A percentile compares a stretch with the other conserved stretches of the same genome.
These are phyloP conservation scores for Ennomos quercinarius DNA, from an alignment of 2,888 invertebrate genomes.

Conservation along the genomic window DNA sequence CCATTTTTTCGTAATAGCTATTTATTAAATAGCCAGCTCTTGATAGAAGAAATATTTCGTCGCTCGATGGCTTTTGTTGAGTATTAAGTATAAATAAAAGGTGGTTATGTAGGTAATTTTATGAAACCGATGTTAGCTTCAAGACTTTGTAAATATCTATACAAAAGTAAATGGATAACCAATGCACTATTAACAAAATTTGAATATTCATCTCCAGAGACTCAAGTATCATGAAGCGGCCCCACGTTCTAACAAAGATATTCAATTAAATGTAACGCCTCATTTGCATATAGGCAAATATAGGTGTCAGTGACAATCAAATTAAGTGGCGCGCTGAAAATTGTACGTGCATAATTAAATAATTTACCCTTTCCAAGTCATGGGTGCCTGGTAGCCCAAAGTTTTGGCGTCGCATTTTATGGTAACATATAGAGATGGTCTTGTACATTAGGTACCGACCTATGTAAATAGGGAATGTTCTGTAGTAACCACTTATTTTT, in stretches of 20 bases:
- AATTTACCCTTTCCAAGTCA: slow-evolving; percentile 67
- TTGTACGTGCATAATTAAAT: slow-evolving; percentile 77
- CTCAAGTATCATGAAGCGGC: slow-evolving; percentile 64
- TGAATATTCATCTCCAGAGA: slow-evolving; percentile 45
- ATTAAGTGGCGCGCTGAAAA: slow-evolving; percentile 74
- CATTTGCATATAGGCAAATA: slow-evolving; percentile 84
- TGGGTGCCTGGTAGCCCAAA: slow-evolving; percentile 52
- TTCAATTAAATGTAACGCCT: slow-evolving; percentile 79
- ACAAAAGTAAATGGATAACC: slow-evolving; percentile 29
- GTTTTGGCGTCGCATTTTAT: slow-evolving; percentile 2
- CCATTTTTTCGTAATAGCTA: too few relatives aligned
- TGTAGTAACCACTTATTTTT: too few relatives aligned
- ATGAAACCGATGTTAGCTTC: neutral
- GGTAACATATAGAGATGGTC: too few relatives aligned
- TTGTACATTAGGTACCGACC: too few relatives aligned
- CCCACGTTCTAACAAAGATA: slow-evolving; percentile 73
- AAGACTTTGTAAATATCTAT: neutral
- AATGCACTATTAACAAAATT: slow-evolving; percentile 46
- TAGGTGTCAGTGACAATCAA: slow-evolving; percentile 80
- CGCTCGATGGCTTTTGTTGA: too few relatives aligned
- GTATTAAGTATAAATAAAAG: too few relatives aligned
- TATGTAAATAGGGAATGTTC: too few relatives aligned
- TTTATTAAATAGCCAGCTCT: too few relatives aligned
- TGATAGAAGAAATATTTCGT: too few relatives aligned
- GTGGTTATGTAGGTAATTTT: too few relatives aligned